Percentiles rank a stretch among this genome's conserved stretches.
Conservation (phyloP, 2,113 vertebrate genomes). For the Sorex araneus region DNA sequence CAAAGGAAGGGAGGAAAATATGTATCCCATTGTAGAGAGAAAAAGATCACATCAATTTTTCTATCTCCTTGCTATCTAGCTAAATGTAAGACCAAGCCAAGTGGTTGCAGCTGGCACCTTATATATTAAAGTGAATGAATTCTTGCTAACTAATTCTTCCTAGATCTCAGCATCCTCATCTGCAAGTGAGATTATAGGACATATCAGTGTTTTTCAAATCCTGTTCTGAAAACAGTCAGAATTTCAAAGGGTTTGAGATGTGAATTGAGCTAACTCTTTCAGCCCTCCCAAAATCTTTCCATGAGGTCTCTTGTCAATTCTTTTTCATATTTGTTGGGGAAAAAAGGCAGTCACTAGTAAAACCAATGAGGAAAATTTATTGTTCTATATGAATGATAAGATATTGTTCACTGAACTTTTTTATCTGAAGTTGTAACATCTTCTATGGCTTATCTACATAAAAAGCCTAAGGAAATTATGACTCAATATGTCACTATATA, state of each 20-base stretch:
- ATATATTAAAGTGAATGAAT: neutral
- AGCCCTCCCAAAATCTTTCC: neutral
- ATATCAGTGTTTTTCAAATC: neutral
- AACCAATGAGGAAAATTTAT: neutral
- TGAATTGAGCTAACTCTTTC: neutral
- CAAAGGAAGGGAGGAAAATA: neutral
- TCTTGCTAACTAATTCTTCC: constrained; percentile 7
- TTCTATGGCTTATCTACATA: neutral
- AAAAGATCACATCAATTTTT: constrained; percentile 26
- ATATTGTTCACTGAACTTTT: neutral
- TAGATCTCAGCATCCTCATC: neutral
- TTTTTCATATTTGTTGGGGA: neutral
- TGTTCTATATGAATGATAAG: neutral
- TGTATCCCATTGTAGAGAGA: constrained; percentile 16
- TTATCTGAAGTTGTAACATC: constrained; percentile 9
- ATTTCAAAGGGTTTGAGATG: neutral
- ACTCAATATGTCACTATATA: neutral
- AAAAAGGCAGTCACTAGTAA: neutral
- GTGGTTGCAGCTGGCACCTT: neutral
- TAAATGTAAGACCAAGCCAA: constrained; percentile 15
- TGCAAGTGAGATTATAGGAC: neutral
- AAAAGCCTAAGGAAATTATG: neutral
- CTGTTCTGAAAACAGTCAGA: neutral
- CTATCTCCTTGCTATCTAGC: neutral
- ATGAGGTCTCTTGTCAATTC: neutral